Base-by-base conservation (phyloP, 2,113 vertebrate genomes). In the Anseranas semipalmata region DNA sequence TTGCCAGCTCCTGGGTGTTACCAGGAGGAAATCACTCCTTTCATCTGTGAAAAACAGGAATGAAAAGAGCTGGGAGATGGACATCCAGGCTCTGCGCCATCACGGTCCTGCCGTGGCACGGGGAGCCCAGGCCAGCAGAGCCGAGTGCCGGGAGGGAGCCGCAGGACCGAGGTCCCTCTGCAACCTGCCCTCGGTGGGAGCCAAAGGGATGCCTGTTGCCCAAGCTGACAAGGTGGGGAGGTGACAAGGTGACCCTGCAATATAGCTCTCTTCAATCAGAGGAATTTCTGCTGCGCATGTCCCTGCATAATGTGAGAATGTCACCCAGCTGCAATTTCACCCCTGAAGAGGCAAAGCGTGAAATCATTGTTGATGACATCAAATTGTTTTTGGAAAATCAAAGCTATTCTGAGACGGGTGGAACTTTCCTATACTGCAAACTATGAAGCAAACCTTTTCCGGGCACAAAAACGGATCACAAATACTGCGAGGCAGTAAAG, bases 291-390 rank as follows among this genome's bases (percentile, higher is more conserved):
- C n/a, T 56, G 41, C 6, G 1, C 24, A 77, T 67, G 60, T 75
- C 90, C 73, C 30, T 48, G 83, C 35, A 87, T 67, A 83, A 75
- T 1, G 8, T 84, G 93, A 88, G 90, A 94, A 81, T 78, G 86
- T 96, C 80, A 81, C 56, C 86, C 60, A 88, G 72, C 83, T 89
- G 95, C 88, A 87, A 25, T 93, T 94, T 89, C 76, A 95, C 72
- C 76, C 32, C 2, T 2, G 2, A 86, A 60, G 60, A 90, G 39
- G 82, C 73, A 81, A 94, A 91, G 58, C 56, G 14, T 84, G 73
- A 87, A 95, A 75, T 92, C 35, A 79, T 68, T 77, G 77, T 78
- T 58, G 62, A 65, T 91, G 83, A 67, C 68, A 84, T 68, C 70
- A 56, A 87, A 75, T 68, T 89, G 46, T 52, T 85, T 92, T 95